Base-by-base conservation (phyloP, 2,888 invertebrate genomes). In the Cantharis lateralis region DNA sequence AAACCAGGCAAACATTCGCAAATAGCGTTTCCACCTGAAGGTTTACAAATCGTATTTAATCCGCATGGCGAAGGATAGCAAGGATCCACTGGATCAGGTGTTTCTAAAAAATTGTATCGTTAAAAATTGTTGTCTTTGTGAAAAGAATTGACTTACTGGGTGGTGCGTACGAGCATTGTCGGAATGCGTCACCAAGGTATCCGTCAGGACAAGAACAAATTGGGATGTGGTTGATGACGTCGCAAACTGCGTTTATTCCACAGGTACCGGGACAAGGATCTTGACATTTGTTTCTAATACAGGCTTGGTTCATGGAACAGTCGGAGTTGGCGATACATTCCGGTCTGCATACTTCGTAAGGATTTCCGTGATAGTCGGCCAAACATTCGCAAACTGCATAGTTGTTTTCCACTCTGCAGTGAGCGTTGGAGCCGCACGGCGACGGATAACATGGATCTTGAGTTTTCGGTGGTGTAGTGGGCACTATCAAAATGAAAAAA, bases 301-400 rank as follows among this genome's bases (percentile, higher is more conserved):
- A 97, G 3, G 95, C 93, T 80, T 93, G 93, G 80, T 95, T 92
- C 81, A 94, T 92, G 0, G 95, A 91, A 87, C 97, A 97, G 83
- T 96, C 96, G 0, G 94, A 93, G 85, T 96, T 96, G 48, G 94
- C 92, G 1, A 96, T 89, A 86, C 97, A 97, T 87, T 96, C 96
- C 0, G 96, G 96, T 80, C 94, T 91, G 84, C 95, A 95, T 64
- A 92, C 92, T 79, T 93, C 92, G 85, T 94, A 93, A 0, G 95
- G 95, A 87, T 94, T 94, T 18, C 95, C 95, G 80, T 91, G 91
- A 82, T 94, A 92, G 76, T 93, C 93, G 32, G 91, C 90, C 74
- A 93, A 88, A 87, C 95, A 96, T 82, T 93, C 91, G 85, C 96
- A 96, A 68, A 93, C 90, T 0, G 95, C 94, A 18, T 92, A 91